Evolutionary conservation across 2,797 vertebrate species (phyloP).

Genomic region (Anguilla marmorata): DNA sequence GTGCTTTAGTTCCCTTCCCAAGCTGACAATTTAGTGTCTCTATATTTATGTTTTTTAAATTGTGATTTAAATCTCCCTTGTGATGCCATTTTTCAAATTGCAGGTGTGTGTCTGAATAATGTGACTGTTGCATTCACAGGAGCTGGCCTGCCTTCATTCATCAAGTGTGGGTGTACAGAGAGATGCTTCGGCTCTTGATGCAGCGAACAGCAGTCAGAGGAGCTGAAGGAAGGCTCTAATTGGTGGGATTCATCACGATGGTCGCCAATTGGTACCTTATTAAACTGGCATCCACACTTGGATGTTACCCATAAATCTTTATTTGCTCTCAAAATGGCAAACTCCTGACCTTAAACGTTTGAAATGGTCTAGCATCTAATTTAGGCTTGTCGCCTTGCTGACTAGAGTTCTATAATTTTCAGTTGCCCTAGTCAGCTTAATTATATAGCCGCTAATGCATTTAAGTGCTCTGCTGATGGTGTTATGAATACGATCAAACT

Average conservation of each 20-base stretch:
- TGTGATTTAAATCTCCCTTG: neutral
- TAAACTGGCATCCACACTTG: neutral
- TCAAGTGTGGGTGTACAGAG: neutral
- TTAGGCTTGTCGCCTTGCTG: neutral
- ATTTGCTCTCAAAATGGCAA: neutral
- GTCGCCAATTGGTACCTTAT: neutral
- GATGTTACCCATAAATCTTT: neutral
- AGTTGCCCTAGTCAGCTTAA: neutral
- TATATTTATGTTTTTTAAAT: neutral
- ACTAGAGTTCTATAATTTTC: neutral
- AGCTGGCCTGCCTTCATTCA: neutral
- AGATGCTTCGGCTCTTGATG: neutral
- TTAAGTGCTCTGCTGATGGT: too few species aligned
- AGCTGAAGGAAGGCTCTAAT: neutral
- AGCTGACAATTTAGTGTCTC: neutral
- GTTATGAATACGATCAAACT: too few species aligned
- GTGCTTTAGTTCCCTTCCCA: neutral
- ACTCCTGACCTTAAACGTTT: neutral
- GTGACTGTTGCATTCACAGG: neutral
- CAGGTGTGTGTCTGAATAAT: constrained; percentile 11
- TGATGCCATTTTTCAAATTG: neutral
- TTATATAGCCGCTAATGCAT: too few species aligned
- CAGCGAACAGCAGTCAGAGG: neutral
- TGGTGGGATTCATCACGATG: neutral
- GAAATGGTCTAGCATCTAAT: neutral